phyloP scores from a whole-genome alignment of 2,113 vertebrate species.

The Myiozetetes cayanensis region DNA sequence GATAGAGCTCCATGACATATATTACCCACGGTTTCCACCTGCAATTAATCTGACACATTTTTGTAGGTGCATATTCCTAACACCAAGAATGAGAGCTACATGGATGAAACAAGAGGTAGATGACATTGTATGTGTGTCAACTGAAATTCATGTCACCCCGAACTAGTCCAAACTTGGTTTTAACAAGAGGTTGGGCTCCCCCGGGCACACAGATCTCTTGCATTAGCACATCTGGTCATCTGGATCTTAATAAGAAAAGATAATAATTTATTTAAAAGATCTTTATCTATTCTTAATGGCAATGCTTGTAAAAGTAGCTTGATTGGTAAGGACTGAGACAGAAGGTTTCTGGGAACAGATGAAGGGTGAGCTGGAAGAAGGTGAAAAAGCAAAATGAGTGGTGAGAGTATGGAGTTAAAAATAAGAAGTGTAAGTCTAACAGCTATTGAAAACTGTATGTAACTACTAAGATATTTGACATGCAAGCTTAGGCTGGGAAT shows the following conservation, averaged over 20 bases:
- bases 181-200: background rate
- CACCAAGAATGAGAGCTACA: background rate
- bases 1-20: background rate
- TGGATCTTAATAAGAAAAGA: background rate
- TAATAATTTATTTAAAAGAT: conserved; percentile 14
- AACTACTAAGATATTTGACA: background rate
- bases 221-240: background rate
- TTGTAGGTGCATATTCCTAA: background rate
- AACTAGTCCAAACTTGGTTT: background rate
- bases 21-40: background rate
- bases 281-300: conserved; percentile 44
- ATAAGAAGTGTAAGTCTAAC: background rate
- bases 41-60: background rate
- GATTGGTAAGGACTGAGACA: background rate
- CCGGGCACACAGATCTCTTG: background rate
- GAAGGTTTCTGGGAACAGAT: conserved; percentile 4
- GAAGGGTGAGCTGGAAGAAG: background rate
- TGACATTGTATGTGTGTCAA: background rate
- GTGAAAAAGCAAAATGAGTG: background rate
- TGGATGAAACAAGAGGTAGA: background rate
- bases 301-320: background rate
- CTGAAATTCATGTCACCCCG: background rate
- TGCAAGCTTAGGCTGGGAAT: background rate
- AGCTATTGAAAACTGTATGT: background rate
- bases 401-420: background rate